These are phyloP conservation scores for Cotesia vestalis DNA, from an alignment of 1,140 invertebrate genomes.

Conservation along the genomic window DNA sequence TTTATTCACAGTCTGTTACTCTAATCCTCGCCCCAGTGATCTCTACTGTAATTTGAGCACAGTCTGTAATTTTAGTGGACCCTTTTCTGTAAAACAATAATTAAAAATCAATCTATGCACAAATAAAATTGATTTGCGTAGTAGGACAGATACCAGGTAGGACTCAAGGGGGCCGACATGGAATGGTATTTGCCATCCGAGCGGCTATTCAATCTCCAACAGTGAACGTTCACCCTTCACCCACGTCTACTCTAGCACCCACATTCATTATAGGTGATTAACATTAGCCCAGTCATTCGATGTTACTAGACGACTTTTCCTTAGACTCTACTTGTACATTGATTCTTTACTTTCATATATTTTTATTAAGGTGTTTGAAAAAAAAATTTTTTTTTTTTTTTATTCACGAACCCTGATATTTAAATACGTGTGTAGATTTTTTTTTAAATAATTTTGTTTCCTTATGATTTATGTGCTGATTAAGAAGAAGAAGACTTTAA, in stretches of 20 bases:
- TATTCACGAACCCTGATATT: no score
- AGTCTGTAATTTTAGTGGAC: background rate
- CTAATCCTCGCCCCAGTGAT: no score
- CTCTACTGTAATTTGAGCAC: no score
- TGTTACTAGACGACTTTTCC: constrained; percentile 44
- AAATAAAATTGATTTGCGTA: constrained; percentile 57
- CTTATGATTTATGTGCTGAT: no score
- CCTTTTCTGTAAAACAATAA: background rate
- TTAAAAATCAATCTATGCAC: constrained; percentile 18
- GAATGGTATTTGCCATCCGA: constrained; percentile 74
- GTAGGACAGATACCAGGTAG: constrained; percentile 74
- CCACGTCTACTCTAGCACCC: constrained; percentile 69
- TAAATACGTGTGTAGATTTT: no score
- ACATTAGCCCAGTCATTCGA: constrained; percentile 52
- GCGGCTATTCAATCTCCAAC: constrained; percentile 65
- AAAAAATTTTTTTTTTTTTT: no score
- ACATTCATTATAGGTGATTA: constrained; percentile 67
- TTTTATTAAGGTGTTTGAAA: no score
- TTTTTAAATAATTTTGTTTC: no score
- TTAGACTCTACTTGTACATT: no score
- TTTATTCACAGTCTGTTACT: background rate
- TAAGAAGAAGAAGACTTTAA: no score
- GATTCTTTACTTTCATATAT: no score
- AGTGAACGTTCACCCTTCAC: constrained; percentile 68
- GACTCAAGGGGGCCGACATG: constrained; percentile 73